A percentile compares a stretch with the other conserved stretches of the same genome.
These are phyloP conservation scores for Zygothrica quintamaculata DNA, from an alignment of 2,888 invertebrate genomes.

Conservation along the genomic window DNA sequence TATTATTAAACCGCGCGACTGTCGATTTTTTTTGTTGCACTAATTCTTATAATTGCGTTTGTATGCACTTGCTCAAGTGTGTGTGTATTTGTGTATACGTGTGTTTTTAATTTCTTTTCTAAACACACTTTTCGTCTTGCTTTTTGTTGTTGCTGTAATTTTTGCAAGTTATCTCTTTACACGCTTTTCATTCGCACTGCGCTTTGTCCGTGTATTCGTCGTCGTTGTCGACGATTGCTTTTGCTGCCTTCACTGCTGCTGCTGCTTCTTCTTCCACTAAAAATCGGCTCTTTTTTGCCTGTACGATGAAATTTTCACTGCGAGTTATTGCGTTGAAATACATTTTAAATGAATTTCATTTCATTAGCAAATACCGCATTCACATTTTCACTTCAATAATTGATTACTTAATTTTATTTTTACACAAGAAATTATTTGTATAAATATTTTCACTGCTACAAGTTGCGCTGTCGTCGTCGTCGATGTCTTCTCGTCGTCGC, in stretches of 20 bases:
- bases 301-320: slow-evolving; percentile 80
- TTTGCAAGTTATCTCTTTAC: slow-evolving; percentile 78
- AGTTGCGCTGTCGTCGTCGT: slow-evolving; percentile 74
- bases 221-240: slow-evolving; percentile 74
- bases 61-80: slow-evolving; percentile 53
- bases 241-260: slow-evolving; percentile 71
- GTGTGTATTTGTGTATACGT: slow-evolving; percentile 51
- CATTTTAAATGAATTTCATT: slow-evolving; percentile 81
- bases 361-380: slow-evolving; percentile 57
- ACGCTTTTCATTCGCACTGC: slow-evolving; percentile 74
- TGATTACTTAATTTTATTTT: slow-evolving; percentile 53
- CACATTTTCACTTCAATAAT: slow-evolving; percentile 55
- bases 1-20: slow-evolving; percentile 76
- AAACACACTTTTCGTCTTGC: slow-evolving; percentile 75
- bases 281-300: slow-evolving; percentile 82
- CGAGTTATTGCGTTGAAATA: slow-evolving; percentile 74
- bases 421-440: slow-evolving; percentile 61
- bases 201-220: slow-evolving; percentile 73
- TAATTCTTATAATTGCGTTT: slow-evolving; percentile 65
- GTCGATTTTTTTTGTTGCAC: slow-evolving; percentile 69
- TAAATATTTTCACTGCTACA: slow-evolving; percentile 79
- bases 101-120: slow-evolving; percentile 80
- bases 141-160: slow-evolving; percentile 74
- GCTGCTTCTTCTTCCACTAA: slow-evolving; percentile 68
- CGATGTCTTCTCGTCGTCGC: slow-evolving; percentile 73